Conservation (phyloP, 2,888 invertebrate species). For the Lithodes maja region DNA sequence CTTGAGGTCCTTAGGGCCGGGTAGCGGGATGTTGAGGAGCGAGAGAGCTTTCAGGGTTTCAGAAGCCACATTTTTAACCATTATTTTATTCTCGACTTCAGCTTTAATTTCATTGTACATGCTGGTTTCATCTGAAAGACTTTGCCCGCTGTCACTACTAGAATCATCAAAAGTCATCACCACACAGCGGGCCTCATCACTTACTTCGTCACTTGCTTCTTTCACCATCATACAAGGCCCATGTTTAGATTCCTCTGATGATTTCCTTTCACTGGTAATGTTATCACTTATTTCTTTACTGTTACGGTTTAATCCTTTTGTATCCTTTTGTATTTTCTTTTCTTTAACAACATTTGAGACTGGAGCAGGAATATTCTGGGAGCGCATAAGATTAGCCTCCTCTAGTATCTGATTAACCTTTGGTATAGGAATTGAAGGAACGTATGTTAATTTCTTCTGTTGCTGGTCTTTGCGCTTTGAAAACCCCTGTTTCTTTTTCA, state of each 20-base stretch:
- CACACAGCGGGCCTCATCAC: background rate
- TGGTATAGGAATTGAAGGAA: too few relatives aligned
- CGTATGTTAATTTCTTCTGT: background rate
- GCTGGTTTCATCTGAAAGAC: background rate
- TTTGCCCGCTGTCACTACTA: background rate
- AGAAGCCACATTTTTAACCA: constrained; percentile 28
- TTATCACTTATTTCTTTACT: background rate
- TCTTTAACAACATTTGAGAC: background rate
- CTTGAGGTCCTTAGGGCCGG: constrained; percentile 15
- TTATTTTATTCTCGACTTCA: background rate
- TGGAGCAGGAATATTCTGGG: background rate
- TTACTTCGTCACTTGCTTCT: background rate
- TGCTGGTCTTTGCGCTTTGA: constrained; percentile 32
- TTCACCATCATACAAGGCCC: too few relatives aligned
- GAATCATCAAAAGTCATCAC: constrained; percentile 4
- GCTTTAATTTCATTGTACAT: background rate
- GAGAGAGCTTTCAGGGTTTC: constrained; percentile 38
- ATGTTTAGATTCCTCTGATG: too few relatives aligned
- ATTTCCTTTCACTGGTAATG: background rate
- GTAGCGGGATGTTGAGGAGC: constrained; percentile 50
- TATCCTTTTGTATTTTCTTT: background rate
- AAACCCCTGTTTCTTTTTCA: constrained; percentile 45
- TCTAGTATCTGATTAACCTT: background rate
- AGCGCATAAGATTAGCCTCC: background rate
- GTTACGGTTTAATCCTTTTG: background rate